Evolutionary conservation across 2,888 invertebrate genomes (phyloP).

Genomic region (Zonitis immaculata): DNA sequence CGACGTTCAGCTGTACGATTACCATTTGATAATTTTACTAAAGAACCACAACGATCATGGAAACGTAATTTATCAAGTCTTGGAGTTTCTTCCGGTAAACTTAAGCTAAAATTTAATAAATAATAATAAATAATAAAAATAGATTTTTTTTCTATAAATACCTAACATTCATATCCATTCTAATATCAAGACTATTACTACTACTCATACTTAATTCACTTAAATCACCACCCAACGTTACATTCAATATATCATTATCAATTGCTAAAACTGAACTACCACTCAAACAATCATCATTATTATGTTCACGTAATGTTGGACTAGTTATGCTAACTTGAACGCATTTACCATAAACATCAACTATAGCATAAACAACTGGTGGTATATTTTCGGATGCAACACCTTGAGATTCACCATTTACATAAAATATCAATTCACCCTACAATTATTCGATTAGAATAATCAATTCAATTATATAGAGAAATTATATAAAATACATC

Average conservation of each 20-base stretch:
- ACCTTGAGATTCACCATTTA: conserved; percentile 86
- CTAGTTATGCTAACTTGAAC: conserved; percentile 65
- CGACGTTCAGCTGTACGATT: conserved; percentile 82
- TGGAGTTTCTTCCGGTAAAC: conserved; percentile 42
- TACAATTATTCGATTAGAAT: conserved; percentile 36
- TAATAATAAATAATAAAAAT: background rate
- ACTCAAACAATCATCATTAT: conserved; percentile 49
- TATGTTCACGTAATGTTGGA: conserved; percentile 47
- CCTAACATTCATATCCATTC: conserved; percentile 50
- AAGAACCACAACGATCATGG: conserved; percentile 81
- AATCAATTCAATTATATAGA: no score
- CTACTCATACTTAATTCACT: conserved; percentile 48
- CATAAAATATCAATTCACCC: conserved; percentile 81
- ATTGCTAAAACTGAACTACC: conserved; percentile 48
- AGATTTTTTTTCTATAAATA: no score
- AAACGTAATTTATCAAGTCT: conserved; percentile 67
- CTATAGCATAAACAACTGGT: conserved; percentile 65
- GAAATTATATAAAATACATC: conserved; percentile 51
- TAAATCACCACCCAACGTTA: conserved; percentile 46
- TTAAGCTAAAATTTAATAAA: conserved; percentile 34
- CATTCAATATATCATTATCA: conserved; percentile 48
- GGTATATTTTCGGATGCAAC: conserved; percentile 79
- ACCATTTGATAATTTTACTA: conserved; percentile 80
- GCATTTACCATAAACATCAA: conserved; percentile 80
- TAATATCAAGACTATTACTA: conserved; percentile 47